Percentiles rank a stretch among this genome's conserved stretches.
Evolutionary conservation across 2,797 vertebrate genomes (phyloP).

Genomic region (Ctenopoma kingsleyae): DNA sequence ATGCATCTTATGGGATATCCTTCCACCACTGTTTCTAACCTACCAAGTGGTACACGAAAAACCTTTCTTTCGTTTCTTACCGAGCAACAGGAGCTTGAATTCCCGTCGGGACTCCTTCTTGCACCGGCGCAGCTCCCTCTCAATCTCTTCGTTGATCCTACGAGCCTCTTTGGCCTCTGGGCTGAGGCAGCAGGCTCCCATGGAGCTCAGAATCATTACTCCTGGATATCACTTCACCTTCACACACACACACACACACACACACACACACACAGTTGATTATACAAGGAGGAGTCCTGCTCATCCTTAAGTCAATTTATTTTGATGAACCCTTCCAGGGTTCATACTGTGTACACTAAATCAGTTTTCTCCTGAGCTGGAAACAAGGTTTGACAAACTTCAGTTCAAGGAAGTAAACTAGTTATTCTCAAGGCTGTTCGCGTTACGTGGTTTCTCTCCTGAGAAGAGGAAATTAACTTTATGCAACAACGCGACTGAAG

Average conservation of each 20-base stretch:
- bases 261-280: constrained; percentile 28
- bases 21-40: too few relatives aligned
- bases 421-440: not conserved
- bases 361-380: not conserved
- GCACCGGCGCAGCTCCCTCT: constrained; percentile 93
- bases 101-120: constrained; percentile 91
- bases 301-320: not conserved
- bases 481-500: constrained; percentile 52
- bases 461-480: constrained; percentile 49
- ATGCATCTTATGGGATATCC: too few relatives aligned
- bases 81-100: constrained; percentile 92
- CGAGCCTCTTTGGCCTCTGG: constrained; percentile 96
- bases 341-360: not conserved
- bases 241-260: constrained; percentile 39
- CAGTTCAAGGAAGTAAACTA: constrained; percentile 28
- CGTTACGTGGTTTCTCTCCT: constrained; percentile 36
- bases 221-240: constrained; percentile 43
- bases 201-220: constrained; percentile 89
- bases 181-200: constrained; percentile 96
- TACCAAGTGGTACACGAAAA: too few relatives aligned
- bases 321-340: not conserved
- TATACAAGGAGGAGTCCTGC: not conserved
- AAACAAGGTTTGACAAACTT: constrained; percentile 12
- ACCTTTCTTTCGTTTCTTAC: constrained; percentile 74
- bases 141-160: constrained; percentile 96